phyloP scores from a whole-genome alignment of 2,113 vertebrate genomes.

The Rhinolophus ferrumequinum region DNA sequence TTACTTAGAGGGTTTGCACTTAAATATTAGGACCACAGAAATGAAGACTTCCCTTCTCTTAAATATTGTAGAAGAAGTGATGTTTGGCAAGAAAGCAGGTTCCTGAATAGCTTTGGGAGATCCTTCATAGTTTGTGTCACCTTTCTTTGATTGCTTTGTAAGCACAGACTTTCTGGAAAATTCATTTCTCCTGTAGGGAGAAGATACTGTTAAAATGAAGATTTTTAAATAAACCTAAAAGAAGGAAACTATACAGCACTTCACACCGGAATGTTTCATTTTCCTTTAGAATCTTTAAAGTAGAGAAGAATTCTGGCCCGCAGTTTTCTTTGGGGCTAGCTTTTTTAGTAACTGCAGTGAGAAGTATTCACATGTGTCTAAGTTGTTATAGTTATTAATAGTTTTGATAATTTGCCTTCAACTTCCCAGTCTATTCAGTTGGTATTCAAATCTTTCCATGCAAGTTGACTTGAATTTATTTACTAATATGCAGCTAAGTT shows the following conservation, averaged over 20 bases:
- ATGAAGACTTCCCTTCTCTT: not conserved
- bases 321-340: not conserved
- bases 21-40: not conserved
- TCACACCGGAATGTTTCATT: not conserved
- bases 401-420: slow-evolving; percentile 27
- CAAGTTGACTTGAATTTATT: not conserved
- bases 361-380: not conserved
- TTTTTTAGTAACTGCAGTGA: not conserved
- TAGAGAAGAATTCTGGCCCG: not conserved
- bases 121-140: not conserved
- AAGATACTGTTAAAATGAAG: not conserved
- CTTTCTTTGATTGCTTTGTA: not conserved
- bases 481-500: not conserved
- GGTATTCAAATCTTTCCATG: not conserved
- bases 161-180: not conserved
- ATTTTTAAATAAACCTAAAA: not conserved
- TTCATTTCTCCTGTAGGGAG: not conserved
- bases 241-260: not conserved
- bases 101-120: not conserved
- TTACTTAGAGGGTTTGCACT: not conserved
- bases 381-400: slow-evolving; percentile 32
- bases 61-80: not conserved
- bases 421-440: not conserved
- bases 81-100: not conserved
- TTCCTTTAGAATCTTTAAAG: not conserved